These are phyloP conservation scores for Gila robusta DNA, from an alignment of 2,797 vertebrate species.

Conservation along the genomic window DNA sequence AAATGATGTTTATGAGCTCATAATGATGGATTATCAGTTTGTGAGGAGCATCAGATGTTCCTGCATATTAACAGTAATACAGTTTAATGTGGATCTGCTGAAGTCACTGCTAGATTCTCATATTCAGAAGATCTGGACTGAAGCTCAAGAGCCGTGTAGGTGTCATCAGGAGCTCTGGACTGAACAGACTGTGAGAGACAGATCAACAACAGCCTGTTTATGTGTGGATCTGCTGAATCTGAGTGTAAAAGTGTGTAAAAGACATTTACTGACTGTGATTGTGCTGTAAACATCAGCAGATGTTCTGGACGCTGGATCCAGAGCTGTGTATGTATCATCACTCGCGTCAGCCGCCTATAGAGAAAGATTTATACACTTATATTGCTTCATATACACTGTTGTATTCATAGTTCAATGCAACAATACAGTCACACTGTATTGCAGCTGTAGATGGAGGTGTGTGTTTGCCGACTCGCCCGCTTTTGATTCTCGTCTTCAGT, in stretches of 20 bases:
- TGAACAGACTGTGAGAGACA: neutral
- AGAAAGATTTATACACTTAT: neutral
- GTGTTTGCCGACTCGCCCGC: slow-evolving; percentile 18
- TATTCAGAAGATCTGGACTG: slow-evolving; percentile 29
- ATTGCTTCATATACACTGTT: neutral
- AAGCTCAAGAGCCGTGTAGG: neutral
- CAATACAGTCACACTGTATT: neutral
- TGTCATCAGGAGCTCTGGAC: slow-evolving; percentile 15
- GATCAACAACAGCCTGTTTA: neutral
- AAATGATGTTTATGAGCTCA: too few relatives aligned
- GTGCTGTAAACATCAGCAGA: slow-evolving; percentile 31
- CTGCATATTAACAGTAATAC: too few relatives aligned
- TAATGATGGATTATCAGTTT: too few relatives aligned
- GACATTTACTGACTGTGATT: neutral
- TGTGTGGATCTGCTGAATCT: neutral
- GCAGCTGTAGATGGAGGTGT: neutral
- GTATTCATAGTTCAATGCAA: neutral
- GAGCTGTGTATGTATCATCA: slow-evolving; percentile 15
- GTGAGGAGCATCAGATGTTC: too few relatives aligned
- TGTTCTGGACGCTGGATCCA: slow-evolving; percentile 2
- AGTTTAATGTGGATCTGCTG: too few relatives aligned
- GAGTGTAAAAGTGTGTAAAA: neutral
- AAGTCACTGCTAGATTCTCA: slow-evolving; percentile 1
- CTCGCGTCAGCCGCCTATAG: neutral
- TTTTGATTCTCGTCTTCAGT: neutral